A percentile compares a stretch with the other conserved stretches of the same genome.
Evolutionary conservation across 1,140 invertebrate species (phyloP).

Genomic region (Dinothrombium tinctorium): DNA sequence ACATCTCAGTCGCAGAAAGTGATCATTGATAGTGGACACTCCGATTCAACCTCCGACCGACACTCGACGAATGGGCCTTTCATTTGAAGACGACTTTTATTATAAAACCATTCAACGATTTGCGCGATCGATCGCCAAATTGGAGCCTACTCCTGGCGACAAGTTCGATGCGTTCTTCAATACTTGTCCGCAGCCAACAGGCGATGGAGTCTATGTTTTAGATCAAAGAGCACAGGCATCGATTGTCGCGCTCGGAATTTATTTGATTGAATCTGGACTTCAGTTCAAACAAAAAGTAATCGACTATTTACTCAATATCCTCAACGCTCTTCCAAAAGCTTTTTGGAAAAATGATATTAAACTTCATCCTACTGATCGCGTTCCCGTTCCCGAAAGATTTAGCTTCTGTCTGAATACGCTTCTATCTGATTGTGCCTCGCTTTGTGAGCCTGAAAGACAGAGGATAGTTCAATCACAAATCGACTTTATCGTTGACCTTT

Average conservation of each 20-base stretch:
- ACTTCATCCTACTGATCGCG: conserved; percentile 34
- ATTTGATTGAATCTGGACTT: conserved; percentile 51
- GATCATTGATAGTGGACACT: too few relatives aligned
- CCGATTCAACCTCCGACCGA: too few relatives aligned
- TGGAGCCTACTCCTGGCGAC: conserved; percentile 63
- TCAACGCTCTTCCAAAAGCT: conserved; percentile 37
- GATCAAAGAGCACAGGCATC: conserved; percentile 68
- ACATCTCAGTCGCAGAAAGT: too few relatives aligned
- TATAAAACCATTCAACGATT: conserved; percentile 64
- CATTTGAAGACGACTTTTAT: conserved; percentile 34
- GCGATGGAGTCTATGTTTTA: conserved; percentile 42
- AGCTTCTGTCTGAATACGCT: conserved; percentile 79
- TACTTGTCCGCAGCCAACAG: conserved; percentile 55
- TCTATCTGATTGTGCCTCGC: conserved; percentile 53
- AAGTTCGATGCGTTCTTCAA: conserved; percentile 59
- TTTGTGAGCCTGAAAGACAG: conserved; percentile 18
- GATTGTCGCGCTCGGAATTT: conserved; percentile 72
- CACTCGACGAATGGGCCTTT: conserved; percentile 14
- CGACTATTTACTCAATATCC: conserved; percentile 57
- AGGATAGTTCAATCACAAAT: conserved; percentile 17
- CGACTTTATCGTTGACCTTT: conserved; percentile 12
- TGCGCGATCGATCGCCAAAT: conserved; percentile 54
- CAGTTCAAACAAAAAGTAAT: conserved; percentile 53
- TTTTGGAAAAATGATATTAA: conserved; percentile 36
- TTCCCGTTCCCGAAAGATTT: conserved; percentile 71